Evolutionary conservation across 1,140 invertebrate genomes (phyloP), one percentile per base, ranked within the genome.

Genomic region (Adelges cooleyi): DNA sequence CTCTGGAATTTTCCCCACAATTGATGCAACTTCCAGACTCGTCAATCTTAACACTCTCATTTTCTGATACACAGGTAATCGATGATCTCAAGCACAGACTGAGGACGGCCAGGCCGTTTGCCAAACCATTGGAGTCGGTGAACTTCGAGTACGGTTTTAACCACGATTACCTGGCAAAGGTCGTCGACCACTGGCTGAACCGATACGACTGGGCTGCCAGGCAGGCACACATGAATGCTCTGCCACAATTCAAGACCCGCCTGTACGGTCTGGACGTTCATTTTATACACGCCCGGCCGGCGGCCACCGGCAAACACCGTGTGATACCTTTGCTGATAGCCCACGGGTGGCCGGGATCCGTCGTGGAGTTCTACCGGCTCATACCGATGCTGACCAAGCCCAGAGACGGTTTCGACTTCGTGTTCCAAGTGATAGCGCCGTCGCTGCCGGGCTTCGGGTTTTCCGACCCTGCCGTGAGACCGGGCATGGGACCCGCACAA

Each of bases 291-390:
- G 79, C 80, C 0, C 85, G 82, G 69, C 79, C 80, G 65, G 2
- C 62, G 36, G 25, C n/a, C n/a, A n/a, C n/a, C n/a, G n/a, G 46
- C 50, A n/a, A 38, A 68, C 77, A 79, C n/a, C n/a, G 80, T 33
- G 80, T 81, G 6, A 74, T 78, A 38, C 74, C 82, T 40, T 71
- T 78, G 29, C 77, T 95, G 1, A 22, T 95, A 1, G 70, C 90
- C 3, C 91, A 95, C 71, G 92, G 92, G 15, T 96, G 92, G 92
- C 92, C 92, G 2, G 90, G 92, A 25, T 89, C 87, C 0, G 78
- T 94, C 2, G 78, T 86, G 10, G 90, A 95, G 74, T 94, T 93
- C 73, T 86, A 88, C 68, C 86, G 90, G 70, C 77, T 91, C 1
- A 84, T 91, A 51, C 86, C 86, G 0, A 62, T 85, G 4, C 75